phyloP scores from a whole-genome alignment of 2,113 vertebrate genomes.

The Indri indri region DNA sequence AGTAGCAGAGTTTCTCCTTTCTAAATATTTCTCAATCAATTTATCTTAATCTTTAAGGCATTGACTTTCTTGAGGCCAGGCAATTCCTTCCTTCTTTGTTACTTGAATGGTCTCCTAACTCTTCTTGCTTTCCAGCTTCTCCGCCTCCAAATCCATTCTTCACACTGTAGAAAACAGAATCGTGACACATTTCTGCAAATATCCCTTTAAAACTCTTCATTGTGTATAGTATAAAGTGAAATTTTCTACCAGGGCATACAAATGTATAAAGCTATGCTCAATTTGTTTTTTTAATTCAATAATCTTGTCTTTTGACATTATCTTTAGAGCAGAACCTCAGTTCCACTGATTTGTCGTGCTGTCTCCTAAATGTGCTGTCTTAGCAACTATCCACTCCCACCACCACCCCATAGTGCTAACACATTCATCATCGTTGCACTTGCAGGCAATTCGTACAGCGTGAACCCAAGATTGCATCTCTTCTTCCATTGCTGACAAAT shows the following conservation, averaged over 20 bases:
- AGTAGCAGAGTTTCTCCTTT: background rate
- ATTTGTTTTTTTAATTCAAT: background rate
- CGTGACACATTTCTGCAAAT: background rate
- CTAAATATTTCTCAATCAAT: background rate
- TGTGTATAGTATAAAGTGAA: background rate
- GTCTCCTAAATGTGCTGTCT: background rate
- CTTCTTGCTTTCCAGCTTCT: background rate
- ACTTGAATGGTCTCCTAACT: background rate
- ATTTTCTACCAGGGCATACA: background rate
- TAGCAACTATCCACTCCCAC: background rate
- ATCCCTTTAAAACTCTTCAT: background rate
- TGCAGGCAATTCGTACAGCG: background rate
- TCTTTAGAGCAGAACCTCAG: background rate
- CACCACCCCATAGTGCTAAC: too few species aligned
- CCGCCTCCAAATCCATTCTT: background rate
- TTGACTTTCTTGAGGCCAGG: background rate
- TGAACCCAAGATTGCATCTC: background rate
- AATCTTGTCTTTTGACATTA: background rate
- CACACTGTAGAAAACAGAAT: background rate
- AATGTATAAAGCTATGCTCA: background rate
- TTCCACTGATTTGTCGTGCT: background rate
- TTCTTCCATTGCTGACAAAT: background rate
- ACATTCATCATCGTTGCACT: background rate
- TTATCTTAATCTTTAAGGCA: background rate
- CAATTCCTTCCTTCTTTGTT: background rate